These are phyloP conservation scores for Linyphia triangularis DNA, from an alignment of 2,888 invertebrate genomes.

Conservation along the genomic window DNA sequence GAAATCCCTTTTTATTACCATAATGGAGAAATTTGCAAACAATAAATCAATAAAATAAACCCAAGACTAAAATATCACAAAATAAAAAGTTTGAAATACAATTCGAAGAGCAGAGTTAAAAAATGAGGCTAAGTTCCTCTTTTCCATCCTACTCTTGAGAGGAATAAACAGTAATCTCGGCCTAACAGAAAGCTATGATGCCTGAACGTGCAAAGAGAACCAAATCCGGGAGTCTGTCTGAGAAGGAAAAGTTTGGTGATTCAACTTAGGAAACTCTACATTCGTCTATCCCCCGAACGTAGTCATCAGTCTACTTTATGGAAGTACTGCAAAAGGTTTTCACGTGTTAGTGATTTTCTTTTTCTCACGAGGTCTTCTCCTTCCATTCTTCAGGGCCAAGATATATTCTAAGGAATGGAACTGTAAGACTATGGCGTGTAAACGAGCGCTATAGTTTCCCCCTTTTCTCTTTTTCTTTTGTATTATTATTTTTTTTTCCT, in stretches of 20 bases:
- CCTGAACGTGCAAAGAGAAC: conserved; percentile 10
- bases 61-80: too few species aligned
- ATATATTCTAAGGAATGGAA: neutral
- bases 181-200: conserved; percentile 7
- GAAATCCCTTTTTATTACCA: too few species aligned
- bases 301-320: conserved; percentile 46
- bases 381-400: neutral
- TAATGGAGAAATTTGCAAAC: too few species aligned
- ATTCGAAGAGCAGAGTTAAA: too few species aligned
- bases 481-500: neutral
- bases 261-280: conserved; percentile 21
- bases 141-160: neutral
- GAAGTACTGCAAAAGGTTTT: conserved; percentile 4
- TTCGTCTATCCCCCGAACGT: neutral
- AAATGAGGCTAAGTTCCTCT: neutral
- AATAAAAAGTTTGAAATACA: too few species aligned
- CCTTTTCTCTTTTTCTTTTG: neutral
- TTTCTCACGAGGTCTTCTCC: conserved; percentile 23
- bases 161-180: conserved; percentile 21
- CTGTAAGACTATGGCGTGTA: conserved; percentile 24
- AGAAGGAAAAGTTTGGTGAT: conserved; percentile 14
- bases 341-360: conserved; percentile 51
- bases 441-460: neutral
- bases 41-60: too few species aligned
- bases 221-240: neutral